Evolutionary conservation across 2,888 invertebrate species (phyloP).

Genomic region (Gnatocerus cornutus): DNA sequence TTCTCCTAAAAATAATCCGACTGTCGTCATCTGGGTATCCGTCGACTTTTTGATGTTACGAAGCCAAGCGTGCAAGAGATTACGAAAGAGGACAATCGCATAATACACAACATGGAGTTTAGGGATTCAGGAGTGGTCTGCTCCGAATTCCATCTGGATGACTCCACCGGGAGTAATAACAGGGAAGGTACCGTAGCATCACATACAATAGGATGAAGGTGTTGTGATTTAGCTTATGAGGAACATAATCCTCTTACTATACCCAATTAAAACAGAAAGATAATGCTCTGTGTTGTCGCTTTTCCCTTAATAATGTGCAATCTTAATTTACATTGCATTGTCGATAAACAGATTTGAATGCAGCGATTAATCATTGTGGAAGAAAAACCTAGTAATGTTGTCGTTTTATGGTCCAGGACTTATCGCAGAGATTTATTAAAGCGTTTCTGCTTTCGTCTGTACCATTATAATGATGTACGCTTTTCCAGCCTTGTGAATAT

Average conservation of each 20-base stretch:
- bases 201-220: slow-evolving; percentile 44
- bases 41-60: slow-evolving; percentile 10
- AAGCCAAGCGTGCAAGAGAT: slow-evolving; percentile 29
- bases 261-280: slow-evolving; percentile 52
- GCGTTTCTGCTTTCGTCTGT: slow-evolving; percentile 38
- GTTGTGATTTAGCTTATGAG: slow-evolving; percentile 50
- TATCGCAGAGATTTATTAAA: slow-evolving; percentile 39
- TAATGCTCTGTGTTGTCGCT: slow-evolving; percentile 34
- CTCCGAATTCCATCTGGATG: slow-evolving; percentile 46
- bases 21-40: not conserved
- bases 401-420: slow-evolving; percentile 31
- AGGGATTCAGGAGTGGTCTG: slow-evolving; percentile 37
- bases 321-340: slow-evolving; percentile 28
- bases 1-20: not conserved
- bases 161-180: slow-evolving; percentile 42
- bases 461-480: slow-evolving; percentile 39
- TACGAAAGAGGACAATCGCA: slow-evolving; percentile 27
- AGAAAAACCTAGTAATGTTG: slow-evolving; percentile 22
- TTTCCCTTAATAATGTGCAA: slow-evolving; percentile 12
- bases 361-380: slow-evolving; percentile 18
- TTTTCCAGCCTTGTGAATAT: slow-evolving; percentile 36
- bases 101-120: slow-evolving; percentile 26
- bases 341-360: slow-evolving; percentile 21
- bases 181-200: slow-evolving; percentile 32
- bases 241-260: slow-evolving; percentile 50